phyloP scores from a whole-genome alignment of 1,140 invertebrate genomes.

The Drosophila punjabiensis region DNA sequence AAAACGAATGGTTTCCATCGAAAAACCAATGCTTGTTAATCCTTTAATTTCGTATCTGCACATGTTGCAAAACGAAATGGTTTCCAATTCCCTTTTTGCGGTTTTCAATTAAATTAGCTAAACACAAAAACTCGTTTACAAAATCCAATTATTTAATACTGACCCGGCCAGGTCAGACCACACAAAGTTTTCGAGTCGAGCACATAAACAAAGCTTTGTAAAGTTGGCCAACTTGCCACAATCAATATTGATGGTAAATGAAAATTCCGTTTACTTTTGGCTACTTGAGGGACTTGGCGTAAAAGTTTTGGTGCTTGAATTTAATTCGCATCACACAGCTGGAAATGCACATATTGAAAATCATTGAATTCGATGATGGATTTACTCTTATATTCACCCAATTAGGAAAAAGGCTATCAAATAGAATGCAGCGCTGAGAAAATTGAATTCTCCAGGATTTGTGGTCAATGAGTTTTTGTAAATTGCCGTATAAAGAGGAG shows the following conservation, averaged over 20 bases:
- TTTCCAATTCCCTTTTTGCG: constrained; percentile 16
- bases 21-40: constrained; percentile 20
- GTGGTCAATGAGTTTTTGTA: constrained; percentile 87
- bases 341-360: constrained; percentile 28
- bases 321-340: constrained; percentile 75
- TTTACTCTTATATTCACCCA: constrained; percentile 82
- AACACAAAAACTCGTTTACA: constrained; percentile 1
- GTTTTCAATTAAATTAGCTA: constrained; percentile 36
- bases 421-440: constrained; percentile 86
- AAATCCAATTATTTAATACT: constrained; percentile 33
- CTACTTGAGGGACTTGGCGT: constrained; percentile 70
- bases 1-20: constrained; percentile 6
- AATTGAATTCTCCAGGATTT: constrained; percentile 87
- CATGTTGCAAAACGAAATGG: constrained; percentile 5
- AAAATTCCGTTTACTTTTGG: constrained; percentile 12
- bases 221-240: constrained; percentile 43
- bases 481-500: constrained; percentile 88
- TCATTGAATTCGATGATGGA: background rate
- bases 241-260: constrained; percentile 46
- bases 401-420: constrained; percentile 82
- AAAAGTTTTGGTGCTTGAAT: constrained; percentile 63
- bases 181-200: constrained; percentile 24
- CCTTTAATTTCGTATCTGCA: background rate
- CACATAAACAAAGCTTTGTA: constrained; percentile 34
- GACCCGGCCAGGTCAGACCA: constrained; percentile 10